These are phyloP conservation scores for Gallinago media DNA, from an alignment of 2,113 vertebrate genomes.

Conservation along the genomic window DNA sequence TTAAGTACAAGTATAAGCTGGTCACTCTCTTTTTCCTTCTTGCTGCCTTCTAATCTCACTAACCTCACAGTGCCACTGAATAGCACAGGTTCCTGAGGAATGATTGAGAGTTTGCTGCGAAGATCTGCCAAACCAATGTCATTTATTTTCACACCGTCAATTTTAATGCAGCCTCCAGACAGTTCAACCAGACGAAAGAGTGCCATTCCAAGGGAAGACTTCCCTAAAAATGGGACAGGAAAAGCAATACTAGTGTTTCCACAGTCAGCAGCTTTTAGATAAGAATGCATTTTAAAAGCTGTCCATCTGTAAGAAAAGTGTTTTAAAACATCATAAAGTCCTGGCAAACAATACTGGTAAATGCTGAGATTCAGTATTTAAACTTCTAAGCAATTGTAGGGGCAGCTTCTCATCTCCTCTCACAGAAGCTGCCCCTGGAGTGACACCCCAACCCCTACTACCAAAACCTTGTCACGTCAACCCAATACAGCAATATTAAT, in stretches of 20 bases:
- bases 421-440: not conserved
- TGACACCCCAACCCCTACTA: not conserved
- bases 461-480: not conserved
- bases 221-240: slow-evolving; percentile 77
- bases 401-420: not conserved
- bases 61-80: slow-evolving; percentile 94
- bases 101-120: slow-evolving; percentile 93
- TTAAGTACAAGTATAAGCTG: not conserved
- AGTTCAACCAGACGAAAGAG: slow-evolving; percentile 90
- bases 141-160: slow-evolving; percentile 89
- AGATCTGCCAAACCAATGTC: slow-evolving; percentile 93
- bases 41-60: not conserved
- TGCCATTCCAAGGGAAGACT: slow-evolving; percentile 91
- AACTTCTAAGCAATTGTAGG: not conserved
- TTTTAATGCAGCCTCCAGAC: slow-evolving; percentile 90
- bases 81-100: slow-evolving; percentile 92
- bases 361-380: not conserved
- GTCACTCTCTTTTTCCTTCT: not conserved
- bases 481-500: not conserved
- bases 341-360: not conserved
- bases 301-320: not conserved
- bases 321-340: not conserved
- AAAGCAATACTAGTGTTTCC: not conserved
- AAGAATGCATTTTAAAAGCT: not conserved
- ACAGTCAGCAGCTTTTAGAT: not conserved